A percentile compares a stretch with the other conserved stretches of the same genome.
Conservation (phyloP, 2,113 vertebrate genomes). For the Lampris incognitus region DNA sequence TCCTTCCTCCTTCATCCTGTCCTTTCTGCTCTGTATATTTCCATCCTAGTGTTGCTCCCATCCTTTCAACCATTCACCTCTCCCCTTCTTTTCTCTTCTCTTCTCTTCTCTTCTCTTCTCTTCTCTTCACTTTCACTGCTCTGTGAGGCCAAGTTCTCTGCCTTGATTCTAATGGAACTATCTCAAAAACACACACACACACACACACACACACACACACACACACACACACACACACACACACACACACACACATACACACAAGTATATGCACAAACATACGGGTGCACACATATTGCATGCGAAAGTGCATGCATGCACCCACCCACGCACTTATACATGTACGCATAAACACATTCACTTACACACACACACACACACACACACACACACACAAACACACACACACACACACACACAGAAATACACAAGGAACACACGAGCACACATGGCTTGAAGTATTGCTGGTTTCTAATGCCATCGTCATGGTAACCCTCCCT, state of each 20-base stretch:
- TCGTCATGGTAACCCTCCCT: slow-evolving; percentile 83
- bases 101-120: neutral
- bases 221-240: slow-evolving; percentile 10
- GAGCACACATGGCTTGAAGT: slow-evolving; percentile 64
- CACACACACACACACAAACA: slow-evolving; percentile 17
- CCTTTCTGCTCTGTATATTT: slow-evolving; percentile 29
- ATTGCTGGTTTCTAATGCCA: slow-evolving; percentile 76
- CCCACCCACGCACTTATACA: neutral
- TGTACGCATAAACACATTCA: neutral
- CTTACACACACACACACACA: slow-evolving; percentile 13
- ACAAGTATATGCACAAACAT: neutral
- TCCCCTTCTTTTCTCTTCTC: slow-evolving; percentile 22
- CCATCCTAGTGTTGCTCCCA: slow-evolving; percentile 7
- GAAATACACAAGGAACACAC: slow-evolving; percentile 49
- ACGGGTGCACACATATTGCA: neutral
- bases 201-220: neutral
- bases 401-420: slow-evolving; percentile 25
- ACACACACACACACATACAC: neutral
- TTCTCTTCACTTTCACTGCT: slow-evolving; percentile 12
- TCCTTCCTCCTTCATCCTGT: slow-evolving; percentile 32
- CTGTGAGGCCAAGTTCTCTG: slow-evolving; percentile 21
- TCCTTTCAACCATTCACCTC: slow-evolving; percentile 4
- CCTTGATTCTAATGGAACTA: slow-evolving; percentile 30
- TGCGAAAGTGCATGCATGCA: neutral
- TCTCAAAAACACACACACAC: slow-evolving; percentile 18